A percentile compares a stretch with the other conserved stretches of the same genome.
These are phyloP conservation scores for Drosophila obscura DNA, from an alignment of 1,140 invertebrate species.

Conservation along the genomic window DNA sequence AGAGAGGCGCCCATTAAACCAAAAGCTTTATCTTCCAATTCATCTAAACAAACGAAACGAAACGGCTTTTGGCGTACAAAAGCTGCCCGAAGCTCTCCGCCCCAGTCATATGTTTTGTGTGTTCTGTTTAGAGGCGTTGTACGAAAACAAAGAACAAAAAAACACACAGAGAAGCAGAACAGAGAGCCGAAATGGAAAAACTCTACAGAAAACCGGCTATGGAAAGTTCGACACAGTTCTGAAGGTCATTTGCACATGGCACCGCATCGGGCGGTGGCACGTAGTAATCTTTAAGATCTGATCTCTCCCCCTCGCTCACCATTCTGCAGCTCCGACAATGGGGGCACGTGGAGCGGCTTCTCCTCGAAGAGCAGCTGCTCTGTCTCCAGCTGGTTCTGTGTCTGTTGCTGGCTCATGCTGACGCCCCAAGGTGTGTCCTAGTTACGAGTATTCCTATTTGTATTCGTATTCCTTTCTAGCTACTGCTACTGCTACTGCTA, in stretches of 20 bases:
- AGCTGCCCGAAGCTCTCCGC: slow-evolving; percentile 17
- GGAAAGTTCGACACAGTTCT: slow-evolving; percentile 67
- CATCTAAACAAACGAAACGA: slow-evolving; percentile 53
- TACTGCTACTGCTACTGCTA: slow-evolving; percentile 1
- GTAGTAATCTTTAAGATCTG: slow-evolving; percentile 33
- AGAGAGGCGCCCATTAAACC: slow-evolving; percentile 17
- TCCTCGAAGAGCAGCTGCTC: slow-evolving; percentile 82
- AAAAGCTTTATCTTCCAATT: slow-evolving; percentile 72
- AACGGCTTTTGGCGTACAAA: slow-evolving; percentile 30
- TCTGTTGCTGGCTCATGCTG: slow-evolving; percentile 64
- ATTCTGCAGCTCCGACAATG: slow-evolving; percentile 84
- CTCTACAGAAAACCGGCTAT: slow-evolving; percentile 64
- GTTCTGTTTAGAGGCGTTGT: too few species aligned
- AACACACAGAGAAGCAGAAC: not conserved
- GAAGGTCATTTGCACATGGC: slow-evolving; percentile 67
- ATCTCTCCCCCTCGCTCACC: slow-evolving; percentile 75
- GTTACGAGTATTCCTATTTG: slow-evolving; percentile 11
- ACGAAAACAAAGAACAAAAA: not conserved
- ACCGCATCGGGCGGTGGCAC: slow-evolving; percentile 17
- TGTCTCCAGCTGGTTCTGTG: slow-evolving; percentile 61
- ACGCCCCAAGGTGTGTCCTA: slow-evolving; percentile 33
- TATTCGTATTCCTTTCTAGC: slow-evolving; percentile 2
- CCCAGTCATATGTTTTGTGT: too few species aligned
- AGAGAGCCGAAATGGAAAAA: slow-evolving; percentile 27
- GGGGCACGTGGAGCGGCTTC: slow-evolving; percentile 84